Evolutionary conservation across 2,888 invertebrate genomes (phyloP).

Genomic region (Hoplodrina blanda): DNA sequence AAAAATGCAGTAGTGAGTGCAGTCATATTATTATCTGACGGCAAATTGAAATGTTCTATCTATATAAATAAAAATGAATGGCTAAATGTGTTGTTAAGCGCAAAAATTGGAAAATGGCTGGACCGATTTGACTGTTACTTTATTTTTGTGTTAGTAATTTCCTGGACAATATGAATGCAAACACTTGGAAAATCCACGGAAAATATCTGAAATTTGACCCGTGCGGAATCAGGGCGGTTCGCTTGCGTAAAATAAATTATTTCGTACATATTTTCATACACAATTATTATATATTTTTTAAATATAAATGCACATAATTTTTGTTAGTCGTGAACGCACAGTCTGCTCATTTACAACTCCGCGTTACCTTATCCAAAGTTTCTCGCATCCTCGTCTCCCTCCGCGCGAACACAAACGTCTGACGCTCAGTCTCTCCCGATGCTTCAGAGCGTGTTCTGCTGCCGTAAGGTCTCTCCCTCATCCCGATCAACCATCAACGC

Average conservation of each 20-base stretch:
- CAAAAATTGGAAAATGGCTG: too few species aligned
- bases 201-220: too few species aligned
- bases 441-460: constrained; percentile 88
- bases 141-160: too few species aligned
- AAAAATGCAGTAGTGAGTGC: not conserved
- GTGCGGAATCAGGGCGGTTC: too few species aligned
- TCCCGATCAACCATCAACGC: constrained; percentile 39
- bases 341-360: not conserved
- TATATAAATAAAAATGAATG: too few species aligned
- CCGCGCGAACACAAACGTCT: constrained; percentile 57
- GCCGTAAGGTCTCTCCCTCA: constrained; percentile 82
- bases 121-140: too few species aligned
- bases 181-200: too few species aligned
- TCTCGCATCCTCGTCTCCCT: constrained; percentile 45
- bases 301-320: too few species aligned
- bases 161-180: too few species aligned
- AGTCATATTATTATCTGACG: too few species aligned
- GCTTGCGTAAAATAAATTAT: not conserved
- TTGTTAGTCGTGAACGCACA: not conserved
- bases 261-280: not conserved
- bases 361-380: constrained; percentile 70
- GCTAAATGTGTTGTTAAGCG: too few species aligned
- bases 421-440: constrained; percentile 81
- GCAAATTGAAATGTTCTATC: too few species aligned
- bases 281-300: not conserved